phyloP scores from a whole-genome alignment of 2,888 invertebrate species.

The Hemithea aestivaria region DNA sequence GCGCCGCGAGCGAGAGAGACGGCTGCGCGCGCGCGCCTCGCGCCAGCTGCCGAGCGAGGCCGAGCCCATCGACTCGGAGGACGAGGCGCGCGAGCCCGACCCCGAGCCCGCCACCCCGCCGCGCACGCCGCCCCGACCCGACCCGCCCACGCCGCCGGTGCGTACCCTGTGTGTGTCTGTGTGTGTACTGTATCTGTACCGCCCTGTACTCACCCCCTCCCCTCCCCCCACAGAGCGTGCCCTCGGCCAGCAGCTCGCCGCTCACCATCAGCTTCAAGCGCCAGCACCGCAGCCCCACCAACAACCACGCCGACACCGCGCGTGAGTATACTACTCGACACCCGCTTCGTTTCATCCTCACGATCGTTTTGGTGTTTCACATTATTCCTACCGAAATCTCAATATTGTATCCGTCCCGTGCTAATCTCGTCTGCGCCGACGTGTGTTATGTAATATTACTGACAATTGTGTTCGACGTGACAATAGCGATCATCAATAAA shows the following conservation, averaged over 20 bases:
- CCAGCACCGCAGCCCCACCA: constrained; percentile 32
- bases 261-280: constrained; percentile 63
- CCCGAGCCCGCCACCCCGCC: constrained; percentile 18
- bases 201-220: not conserved
- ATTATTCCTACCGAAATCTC: no score
- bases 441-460: no score
- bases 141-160: constrained; percentile 13
- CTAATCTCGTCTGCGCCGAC: no score
- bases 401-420: no score
- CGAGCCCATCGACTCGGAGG: constrained; percentile 87
- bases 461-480: no score
- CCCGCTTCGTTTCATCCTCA: no score
- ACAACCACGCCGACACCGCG: not conserved
- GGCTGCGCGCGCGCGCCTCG: constrained; percentile 77
- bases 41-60: constrained; percentile 83
- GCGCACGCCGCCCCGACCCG: constrained; percentile 19
- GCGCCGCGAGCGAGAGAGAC: no score
- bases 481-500: no score
- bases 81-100: constrained; percentile 51
- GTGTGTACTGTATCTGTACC: no score
- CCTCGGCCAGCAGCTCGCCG: constrained; percentile 49
- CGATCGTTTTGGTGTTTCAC: no score
- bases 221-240: constrained; percentile 21
- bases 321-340: not conserved
- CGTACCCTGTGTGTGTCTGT: no score